phyloP scores from a whole-genome alignment of 2,113 vertebrate species.

The Stegostoma tigrinum region DNA sequence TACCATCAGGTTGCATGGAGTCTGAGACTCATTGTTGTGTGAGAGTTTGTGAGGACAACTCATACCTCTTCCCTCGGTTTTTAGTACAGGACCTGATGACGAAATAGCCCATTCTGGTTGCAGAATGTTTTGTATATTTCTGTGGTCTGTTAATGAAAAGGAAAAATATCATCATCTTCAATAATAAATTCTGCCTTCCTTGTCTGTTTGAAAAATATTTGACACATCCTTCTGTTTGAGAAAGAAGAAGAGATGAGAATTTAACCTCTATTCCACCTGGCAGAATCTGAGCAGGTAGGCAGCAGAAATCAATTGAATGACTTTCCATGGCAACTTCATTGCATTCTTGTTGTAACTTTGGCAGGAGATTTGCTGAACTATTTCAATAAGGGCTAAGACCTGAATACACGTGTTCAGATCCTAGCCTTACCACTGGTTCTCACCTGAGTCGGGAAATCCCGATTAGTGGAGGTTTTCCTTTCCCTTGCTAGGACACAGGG shows the following conservation, averaged over 20 bases:
- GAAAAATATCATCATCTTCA: slow-evolving; percentile 31
- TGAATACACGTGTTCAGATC: too few species aligned
- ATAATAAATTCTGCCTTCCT: background rate
- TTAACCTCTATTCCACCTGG: background rate
- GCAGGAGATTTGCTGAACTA: background rate
- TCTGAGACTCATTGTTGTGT: slow-evolving; percentile 58
- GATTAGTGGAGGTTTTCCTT: background rate
- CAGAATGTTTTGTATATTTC: slow-evolving; percentile 71
- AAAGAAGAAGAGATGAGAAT: background rate
- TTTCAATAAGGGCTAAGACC: background rate
- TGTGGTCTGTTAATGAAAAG: slow-evolving; percentile 69
- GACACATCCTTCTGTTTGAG: background rate
- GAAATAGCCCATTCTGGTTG: slow-evolving; percentile 52
- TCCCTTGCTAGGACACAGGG: background rate
- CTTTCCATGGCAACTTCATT: background rate
- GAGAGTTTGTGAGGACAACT: slow-evolving; percentile 54
- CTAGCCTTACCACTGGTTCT: background rate
- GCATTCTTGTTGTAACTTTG: background rate
- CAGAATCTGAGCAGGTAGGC: background rate
- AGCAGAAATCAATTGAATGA: background rate
- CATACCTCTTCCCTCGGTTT: slow-evolving; percentile 69
- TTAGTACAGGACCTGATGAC: slow-evolving; percentile 60
- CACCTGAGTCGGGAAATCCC: background rate
- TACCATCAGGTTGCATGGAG: slow-evolving; percentile 41
- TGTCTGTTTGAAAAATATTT: background rate